Base-by-base conservation (phyloP, 2,113 vertebrate genomes). In the Hippoglossus stenolepis region DNA sequence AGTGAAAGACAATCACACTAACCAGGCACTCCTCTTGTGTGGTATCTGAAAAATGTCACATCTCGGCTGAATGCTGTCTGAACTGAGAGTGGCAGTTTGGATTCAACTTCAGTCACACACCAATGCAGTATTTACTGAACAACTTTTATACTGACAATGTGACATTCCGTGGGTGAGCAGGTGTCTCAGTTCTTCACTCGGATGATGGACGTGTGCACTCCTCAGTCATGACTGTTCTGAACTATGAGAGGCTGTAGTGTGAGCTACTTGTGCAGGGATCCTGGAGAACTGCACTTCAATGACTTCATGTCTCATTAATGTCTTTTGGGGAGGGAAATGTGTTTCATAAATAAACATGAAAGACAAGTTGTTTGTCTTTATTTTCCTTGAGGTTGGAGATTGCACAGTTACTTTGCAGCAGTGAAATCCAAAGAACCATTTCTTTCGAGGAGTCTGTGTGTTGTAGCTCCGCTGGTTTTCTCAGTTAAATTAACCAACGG, bases 321-420 rank as follows among this genome's bases (percentile, higher is more conserved):
- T 83, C 7, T 73, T 58, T 17, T 78, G 75, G 70, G 23, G 45
- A 64, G 35, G 45, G 20, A 62, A 38, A 67, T 82, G 40, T 80
- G 65, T 86, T 89, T 91, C 70, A 73, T 90, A 90, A 92, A 90
- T 85, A 88, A 91, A 89, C 56, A 26, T 47, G 3, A 65, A 82
- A 83, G 51, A 51, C 3, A 24, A 58, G 21, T 21, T 43, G 35
- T 58, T 23, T 54, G 35, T 61, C 8, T 31, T 40, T 9, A 47
- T 45, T 68, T 17, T 35, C 2, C 59, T n/a, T 20, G 21, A 20
- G 15, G 3, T 14, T 11, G n/a, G 23, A 12, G 56, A 57, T 21
- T 38, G 35, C 35, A 47, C 11, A 47, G 5, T 47, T 47, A 15
- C 1, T 47, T 47, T 28, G 28, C 28, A 28, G 28, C 28, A 28